phyloP scores from a whole-genome alignment of 2,888 invertebrate species.

The Drosophila paucipuncta region DNA sequence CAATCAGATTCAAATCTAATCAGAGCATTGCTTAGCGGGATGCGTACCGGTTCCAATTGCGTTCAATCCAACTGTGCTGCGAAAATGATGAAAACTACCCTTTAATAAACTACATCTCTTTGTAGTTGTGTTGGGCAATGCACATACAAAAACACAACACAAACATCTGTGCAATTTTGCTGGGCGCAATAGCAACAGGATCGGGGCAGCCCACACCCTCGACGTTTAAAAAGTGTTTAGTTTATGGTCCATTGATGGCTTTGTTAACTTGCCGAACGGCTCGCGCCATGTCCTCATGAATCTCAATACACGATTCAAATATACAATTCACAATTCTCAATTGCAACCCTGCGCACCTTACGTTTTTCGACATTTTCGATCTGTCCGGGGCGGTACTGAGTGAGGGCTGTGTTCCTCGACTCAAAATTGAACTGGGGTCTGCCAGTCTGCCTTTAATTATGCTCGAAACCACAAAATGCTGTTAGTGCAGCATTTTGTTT shows the following conservation, averaged over 20 bases:
- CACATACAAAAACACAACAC: conserved; percentile 28
- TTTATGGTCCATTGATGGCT: conserved; percentile 85
- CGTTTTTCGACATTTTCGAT: conserved; percentile 84
- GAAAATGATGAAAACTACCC: conserved; percentile 85
- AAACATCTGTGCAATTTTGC: conserved; percentile 82
- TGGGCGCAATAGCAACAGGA: conserved; percentile 28
- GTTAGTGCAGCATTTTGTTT: conserved; percentile 75
- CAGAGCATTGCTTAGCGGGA: conserved; percentile 68
- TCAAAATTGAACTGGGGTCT: conserved; percentile 1
- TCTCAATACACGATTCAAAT: conserved; percentile 45
- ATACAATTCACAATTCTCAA: conserved; percentile 40
- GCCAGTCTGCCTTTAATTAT: conserved; percentile 81
- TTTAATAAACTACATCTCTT: conserved; percentile 73
- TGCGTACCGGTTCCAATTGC: conserved; percentile 66
- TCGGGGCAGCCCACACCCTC: conserved; percentile 41
- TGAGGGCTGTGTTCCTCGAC: conserved; percentile 25
- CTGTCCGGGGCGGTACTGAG: conserved; percentile 74
- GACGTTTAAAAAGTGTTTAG: conserved; percentile 84
- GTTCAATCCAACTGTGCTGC: conserved; percentile 70
- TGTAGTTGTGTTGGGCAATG: conserved; percentile 36
- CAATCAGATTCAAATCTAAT: conserved; percentile 80
- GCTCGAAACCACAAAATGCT: conserved; percentile 82
- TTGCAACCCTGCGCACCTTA: conserved; percentile 76
- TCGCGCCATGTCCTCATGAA: conserved; percentile 56
- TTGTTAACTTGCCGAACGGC: conserved; percentile 82